Base-by-base conservation (phyloP, 2,888 invertebrate genomes). In the Drosophila atroscutellata region DNA sequence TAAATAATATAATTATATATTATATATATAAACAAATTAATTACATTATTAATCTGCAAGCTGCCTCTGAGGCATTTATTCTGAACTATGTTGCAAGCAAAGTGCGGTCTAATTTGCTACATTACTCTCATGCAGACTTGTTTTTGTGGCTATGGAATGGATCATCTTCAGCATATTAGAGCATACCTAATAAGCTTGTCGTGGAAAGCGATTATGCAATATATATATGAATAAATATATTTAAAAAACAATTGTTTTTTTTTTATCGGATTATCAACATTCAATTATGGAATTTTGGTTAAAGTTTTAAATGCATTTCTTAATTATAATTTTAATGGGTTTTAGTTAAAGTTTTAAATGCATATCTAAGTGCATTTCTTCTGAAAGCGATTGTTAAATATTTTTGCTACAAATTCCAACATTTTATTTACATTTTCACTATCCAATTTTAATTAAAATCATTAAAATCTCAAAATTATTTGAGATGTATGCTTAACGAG, bases 331-430 rank as follows among this genome's bases (percentile, higher is more conserved):
- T 30, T 30, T 3, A 30, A 30, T 30, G 30, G 8, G 8, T 30
- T 30, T 30, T 8, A 9, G 30, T 2, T 30, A 30, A 30, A 30
- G 30, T 30, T 2, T 11, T 32, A 32, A 32, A 32, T 9, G 3
- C 32, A 32, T 30, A 3, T 3, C 15, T 3, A 15, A 0, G 36
- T 36, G 1, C 0, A 15, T 7, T 18, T 7, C 6, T 7, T 15
- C 15, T 36, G 15, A 6, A 0, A 15, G 34, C 6, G 0, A 36
- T 36, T 36, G 9, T n/a, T 39, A 5, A 5, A n/a, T n/a, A 2
- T 39, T 18, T 39, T n/a, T 39, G 5, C 0, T 5, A 1, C 2
- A 9, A 9, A 5, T 9, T 39, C 9, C 39, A 0, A 39, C 9
- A n/a, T n/a, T 39, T 36, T 2, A 9, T 9, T 30, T 2, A 0